Base-by-base conservation (phyloP, 2,113 vertebrate genomes). In the Pelusios castaneus region DNA sequence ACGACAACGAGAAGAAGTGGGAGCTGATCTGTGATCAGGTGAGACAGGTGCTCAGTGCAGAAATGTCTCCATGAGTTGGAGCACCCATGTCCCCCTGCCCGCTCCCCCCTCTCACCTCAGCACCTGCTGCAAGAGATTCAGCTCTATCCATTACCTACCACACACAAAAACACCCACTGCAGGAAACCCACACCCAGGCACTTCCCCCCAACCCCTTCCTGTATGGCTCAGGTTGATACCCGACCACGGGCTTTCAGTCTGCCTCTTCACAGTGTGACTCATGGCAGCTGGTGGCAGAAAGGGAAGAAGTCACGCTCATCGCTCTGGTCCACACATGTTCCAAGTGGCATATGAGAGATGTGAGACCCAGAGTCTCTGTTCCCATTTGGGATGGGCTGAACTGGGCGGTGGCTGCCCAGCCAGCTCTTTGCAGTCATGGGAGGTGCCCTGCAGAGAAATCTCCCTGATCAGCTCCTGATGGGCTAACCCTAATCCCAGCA, bases 1-100 rank as follows among this genome's bases (percentile, higher is more conserved):
- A 99, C 0, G 99, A 99, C 97, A 99, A 98, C 0, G 99, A 99
- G 76, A 99, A 99, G 98, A 99, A 99, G 92, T 99, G 99, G 99
- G 99, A 99, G 94, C 97, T 99, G 91, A 98, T 99, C 94, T 99
- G 99, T 80, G 99, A 99, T 97, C 99, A 99, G 98, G 99, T 99
- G 95, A 95, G 97, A 16, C 38, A 21, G 47, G 51, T 58, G 24
- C 25, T 89, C 8, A 25, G 47, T 25, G 8, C 13, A 52, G 92
- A 47, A 6, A 29, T 16, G 24, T n/a, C 29, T 43, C 43, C 43
- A 82, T 56, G 85, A 8, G 63, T 22, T 17, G 47, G 10, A 34
- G 78, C 52, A 54, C 67, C 10, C 80, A 75, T 43, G 52, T 54
- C 58, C 75, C n/a, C 41, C 31, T 19, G 49, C 56, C 47, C 47